Base-by-base conservation (phyloP, 30 jellyfish, hydroid and myxozoan species). In the Phacellophora camtschatica region DNA sequence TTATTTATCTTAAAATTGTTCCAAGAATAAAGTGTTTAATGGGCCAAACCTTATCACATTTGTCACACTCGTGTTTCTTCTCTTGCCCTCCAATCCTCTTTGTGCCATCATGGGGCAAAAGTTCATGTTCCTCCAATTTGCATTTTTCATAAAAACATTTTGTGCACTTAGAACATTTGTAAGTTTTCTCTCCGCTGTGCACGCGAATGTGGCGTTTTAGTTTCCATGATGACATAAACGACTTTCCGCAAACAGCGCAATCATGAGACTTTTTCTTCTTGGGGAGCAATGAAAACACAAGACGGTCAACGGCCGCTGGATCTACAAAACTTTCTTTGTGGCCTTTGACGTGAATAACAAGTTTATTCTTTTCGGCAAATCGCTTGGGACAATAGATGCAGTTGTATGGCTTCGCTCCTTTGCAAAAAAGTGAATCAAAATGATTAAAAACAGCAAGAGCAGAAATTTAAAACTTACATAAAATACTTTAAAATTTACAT, bases 381-480 rank as follows among this genome's bases (percentile, higher is more conserved):
- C 91, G 80, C 35, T 80, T 80, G 18, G 91, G 91, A 33, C 91
- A 80, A 68, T 80, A 80, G 69, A 80, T 80, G 66, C 91, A 80
- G 68, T 80, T 80, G 69, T 80, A 80, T 20, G 91, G 91, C 59
- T 80, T 80, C 30, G 91, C 91, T 58, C 91, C 91, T 80, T 13
- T 19, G 18, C 27, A 34, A 25, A 18, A 35, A 76, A 0, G 10
- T 0, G 29, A 66, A 4, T 5, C 53, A 11, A 5, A 23, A 58
- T 20, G 12, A 4, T 58, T 58, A 5, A 42, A 23, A n/a, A n/a
- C n/a, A n/a, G n/a, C n/a, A n/a, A n/a, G n/a, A n/a, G n/a, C n/a
- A n/a, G n/a, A n/a, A n/a, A n/a, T n/a, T n/a, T n/a, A n/a, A n/a
- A n/a, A n/a, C n/a, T n/a, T n/a, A n/a, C n/a, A n/a, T n/a, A n/a